Percentiles rank a stretch among this genome's conserved stretches.
Conservation (phyloP, 2,113 vertebrate species). For the Hypocryptadius cinnamomeus region DNA sequence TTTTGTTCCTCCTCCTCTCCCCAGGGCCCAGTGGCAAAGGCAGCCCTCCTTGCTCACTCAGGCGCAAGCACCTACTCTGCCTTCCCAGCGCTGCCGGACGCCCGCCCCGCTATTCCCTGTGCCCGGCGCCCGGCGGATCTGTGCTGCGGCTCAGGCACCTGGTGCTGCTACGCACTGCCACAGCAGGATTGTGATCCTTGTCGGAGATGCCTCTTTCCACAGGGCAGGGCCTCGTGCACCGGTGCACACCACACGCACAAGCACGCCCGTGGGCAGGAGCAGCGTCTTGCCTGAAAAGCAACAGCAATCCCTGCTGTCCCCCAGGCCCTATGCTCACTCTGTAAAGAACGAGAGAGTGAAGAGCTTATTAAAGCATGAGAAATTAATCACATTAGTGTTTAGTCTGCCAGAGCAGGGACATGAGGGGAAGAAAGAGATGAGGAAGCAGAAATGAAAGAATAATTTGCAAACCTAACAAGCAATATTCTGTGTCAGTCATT, state of each 20-base stretch:
- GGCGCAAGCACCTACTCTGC: not conserved
- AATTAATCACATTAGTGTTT: not conserved
- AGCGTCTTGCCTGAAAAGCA: not conserved
- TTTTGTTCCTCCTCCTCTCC: slow-evolving; percentile 65
- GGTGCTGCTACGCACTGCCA: rapidly evolving
- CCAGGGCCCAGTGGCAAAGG: not conserved
- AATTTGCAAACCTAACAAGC: not conserved
- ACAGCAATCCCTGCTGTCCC: rapidly evolving
- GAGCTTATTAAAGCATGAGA: not conserved
- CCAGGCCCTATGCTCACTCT: not conserved
- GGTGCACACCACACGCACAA: rapidly evolving
- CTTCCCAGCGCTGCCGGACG: rapidly evolving
- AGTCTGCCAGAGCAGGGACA: not conserved
- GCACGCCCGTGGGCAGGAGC: rapidly evolving
- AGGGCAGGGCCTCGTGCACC: not conserved
- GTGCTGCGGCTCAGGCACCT: rapidly evolving
- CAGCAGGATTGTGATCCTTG: rapidly evolving
- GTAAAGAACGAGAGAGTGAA: not conserved
- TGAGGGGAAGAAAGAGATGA: not conserved
- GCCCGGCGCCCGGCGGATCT: rapidly evolving
- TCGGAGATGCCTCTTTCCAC: not conserved
- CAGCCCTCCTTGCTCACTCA: not conserved
- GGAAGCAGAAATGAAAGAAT: not conserved
- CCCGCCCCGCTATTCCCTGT: rapidly evolving
- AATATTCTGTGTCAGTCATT: not conserved